Conservation (phyloP, 2,888 invertebrate species). For the Charanyca ferruginea region DNA sequence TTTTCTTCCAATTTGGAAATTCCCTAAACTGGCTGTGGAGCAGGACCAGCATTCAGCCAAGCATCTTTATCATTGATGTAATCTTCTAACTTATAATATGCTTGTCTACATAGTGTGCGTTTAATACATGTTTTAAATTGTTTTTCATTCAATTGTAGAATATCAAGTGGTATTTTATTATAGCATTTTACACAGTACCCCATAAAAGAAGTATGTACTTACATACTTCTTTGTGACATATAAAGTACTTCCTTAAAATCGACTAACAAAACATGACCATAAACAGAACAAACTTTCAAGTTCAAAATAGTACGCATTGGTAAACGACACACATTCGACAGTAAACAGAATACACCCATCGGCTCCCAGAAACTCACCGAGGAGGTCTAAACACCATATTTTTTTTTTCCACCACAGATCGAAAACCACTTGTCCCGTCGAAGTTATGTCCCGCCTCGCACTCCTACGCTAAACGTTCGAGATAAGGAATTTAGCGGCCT, state of each 20-base stretch:
- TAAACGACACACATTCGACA: conserved; percentile 48
- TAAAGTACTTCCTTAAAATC: conserved; percentile 14
- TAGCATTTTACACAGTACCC: no score
- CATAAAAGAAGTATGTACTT: no score
- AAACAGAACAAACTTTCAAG: conserved; percentile 43
- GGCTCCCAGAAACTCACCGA: conserved; percentile 57
- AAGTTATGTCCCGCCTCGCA: conserved; percentile 68
- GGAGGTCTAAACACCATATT: conserved; percentile 69
- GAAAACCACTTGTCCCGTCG: conserved; percentile 69
- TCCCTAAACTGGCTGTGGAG: no score
- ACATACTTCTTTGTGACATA: no score
- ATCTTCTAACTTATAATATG: no score
- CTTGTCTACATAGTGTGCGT: no score
- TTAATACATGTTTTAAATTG: no score
- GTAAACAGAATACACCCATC: conserved; percentile 53
- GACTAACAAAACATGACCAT: conserved; percentile 24
- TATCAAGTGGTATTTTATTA: no score
- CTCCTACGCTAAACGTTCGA: conserved; percentile 81
- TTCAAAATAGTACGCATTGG: conserved; percentile 40
- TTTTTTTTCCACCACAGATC: conserved; percentile 64
- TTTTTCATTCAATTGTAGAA: no score
- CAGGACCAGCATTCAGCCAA: no score
- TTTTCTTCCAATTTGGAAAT: no score
- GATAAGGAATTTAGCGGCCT: conserved; percentile 89
- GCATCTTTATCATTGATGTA: no score